phyloP scores from a whole-genome alignment of 2,797 vertebrate genomes.

The Myotis findleyi region DNA sequence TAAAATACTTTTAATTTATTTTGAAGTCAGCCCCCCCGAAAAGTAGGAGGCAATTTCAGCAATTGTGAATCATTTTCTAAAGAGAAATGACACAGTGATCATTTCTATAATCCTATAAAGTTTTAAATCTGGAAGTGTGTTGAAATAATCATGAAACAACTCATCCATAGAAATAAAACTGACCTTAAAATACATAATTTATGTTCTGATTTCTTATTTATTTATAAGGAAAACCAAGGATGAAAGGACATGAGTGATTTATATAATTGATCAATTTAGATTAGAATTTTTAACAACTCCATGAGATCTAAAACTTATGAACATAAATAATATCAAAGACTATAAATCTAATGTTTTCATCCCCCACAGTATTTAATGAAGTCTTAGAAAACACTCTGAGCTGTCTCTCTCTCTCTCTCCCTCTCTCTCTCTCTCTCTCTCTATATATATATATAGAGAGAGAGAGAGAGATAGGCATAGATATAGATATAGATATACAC shows the following conservation, averaged over 20 bases:
- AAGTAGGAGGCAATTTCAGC: neutral
- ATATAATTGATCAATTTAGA: neutral
- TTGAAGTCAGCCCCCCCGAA: neutral
- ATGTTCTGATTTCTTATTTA: conserved; percentile 14
- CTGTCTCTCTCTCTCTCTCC: neutral
- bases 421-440: no score
- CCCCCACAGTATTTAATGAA: neutral
- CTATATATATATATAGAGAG: no score
- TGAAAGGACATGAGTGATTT: neutral
- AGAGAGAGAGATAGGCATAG: no score
- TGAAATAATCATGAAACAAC: neutral
- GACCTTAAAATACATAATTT: neutral
- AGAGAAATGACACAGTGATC: neutral
- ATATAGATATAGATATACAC: no score
- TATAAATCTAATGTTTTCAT: neutral
- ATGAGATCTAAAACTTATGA: neutral
- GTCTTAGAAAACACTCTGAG: neutral
- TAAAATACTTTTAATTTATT: neutral
- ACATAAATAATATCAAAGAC: neutral
- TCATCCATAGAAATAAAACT: neutral
- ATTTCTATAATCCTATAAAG: neutral
- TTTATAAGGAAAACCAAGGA: neutral
- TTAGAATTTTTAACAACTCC: neutral
- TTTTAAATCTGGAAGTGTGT: conserved; percentile 19
- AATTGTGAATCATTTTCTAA: neutral